Conservation (phyloP, 1,140 invertebrate species). For the Panagrolaimus sp. region DNA sequence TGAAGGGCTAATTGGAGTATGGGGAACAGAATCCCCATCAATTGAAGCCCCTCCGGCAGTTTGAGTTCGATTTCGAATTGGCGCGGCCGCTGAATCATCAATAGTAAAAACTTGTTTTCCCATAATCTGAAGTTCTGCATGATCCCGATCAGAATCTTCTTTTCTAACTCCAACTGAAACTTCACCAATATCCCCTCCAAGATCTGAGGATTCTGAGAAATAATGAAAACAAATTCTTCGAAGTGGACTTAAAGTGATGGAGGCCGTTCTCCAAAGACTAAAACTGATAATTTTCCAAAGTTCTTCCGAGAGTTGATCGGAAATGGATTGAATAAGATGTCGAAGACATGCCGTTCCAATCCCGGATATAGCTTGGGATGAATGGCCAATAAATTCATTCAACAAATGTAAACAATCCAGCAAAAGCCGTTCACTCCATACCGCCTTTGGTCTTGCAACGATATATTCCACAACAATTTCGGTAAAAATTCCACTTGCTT, state of each 20-base stretch:
- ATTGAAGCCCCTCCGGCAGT: not conserved
- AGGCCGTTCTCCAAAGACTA: not conserved
- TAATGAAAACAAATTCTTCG: conserved; percentile 5
- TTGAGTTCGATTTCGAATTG: not conserved
- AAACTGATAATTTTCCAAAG: not conserved
- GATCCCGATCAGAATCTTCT: not conserved
- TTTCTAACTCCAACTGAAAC: conserved; percentile 3
- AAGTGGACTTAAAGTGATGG: not conserved
- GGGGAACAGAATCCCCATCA: not conserved
- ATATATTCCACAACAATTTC: not conserved
- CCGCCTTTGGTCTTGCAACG: not conserved
- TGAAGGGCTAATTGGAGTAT: not conserved
- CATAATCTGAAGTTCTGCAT: conserved; percentile 6
- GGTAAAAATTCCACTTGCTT: not conserved
- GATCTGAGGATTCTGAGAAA: not conserved
- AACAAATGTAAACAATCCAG: not conserved
- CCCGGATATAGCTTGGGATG: not conserved
- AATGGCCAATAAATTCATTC: conserved; percentile 8
- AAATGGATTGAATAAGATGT: not conserved
- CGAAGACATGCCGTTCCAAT: conserved; percentile 9
- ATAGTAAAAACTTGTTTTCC: conserved; percentile 8
- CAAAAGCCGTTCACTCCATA: not conserved
- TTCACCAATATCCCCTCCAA: conserved; percentile 1
- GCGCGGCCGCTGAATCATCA: not conserved
- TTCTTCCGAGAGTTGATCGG: not conserved